Evolutionary conservation across 2,797 vertebrate genomes (phyloP).

Genomic region (Spinus olivaceus): DNA sequence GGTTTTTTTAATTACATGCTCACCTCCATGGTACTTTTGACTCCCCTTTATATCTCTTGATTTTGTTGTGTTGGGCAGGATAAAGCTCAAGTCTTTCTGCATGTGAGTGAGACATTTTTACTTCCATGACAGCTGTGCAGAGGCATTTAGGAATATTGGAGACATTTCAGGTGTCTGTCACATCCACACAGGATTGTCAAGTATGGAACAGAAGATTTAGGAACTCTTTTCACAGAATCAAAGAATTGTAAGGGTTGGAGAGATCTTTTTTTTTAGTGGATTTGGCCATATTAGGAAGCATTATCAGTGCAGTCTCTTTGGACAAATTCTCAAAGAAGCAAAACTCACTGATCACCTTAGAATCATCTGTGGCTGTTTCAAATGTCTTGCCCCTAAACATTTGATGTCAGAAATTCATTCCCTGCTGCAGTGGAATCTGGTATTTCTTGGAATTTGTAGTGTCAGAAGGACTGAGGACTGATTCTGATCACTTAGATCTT

Average conservation of each 20-base stretch:
- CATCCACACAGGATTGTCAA: neutral
- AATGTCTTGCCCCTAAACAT: neutral
- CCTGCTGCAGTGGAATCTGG: neutral
- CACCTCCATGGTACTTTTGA: neutral
- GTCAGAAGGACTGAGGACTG: neutral
- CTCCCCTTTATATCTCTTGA: neutral
- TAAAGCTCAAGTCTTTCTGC: neutral
- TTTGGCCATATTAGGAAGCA: neutral
- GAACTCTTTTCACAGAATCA: neutral
- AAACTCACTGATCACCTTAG: neutral
- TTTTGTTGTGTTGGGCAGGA: neutral
- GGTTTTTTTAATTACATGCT: neutral
- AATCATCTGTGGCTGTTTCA: neutral
- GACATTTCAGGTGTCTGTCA: neutral
- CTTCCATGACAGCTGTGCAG: neutral
- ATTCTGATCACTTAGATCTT: neutral
- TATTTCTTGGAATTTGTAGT: neutral
- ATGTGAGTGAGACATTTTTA: neutral
- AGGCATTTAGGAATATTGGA: neutral
- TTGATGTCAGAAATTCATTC: neutral
- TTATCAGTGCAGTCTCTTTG: neutral
- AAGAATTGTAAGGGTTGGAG: neutral
- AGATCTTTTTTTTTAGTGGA: neutral
- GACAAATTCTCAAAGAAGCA: neutral
- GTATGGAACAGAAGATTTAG: neutral